Conservation (phyloP, 1,140 invertebrate genomes). For the Pseudomyrmex cubaensis region DNA sequence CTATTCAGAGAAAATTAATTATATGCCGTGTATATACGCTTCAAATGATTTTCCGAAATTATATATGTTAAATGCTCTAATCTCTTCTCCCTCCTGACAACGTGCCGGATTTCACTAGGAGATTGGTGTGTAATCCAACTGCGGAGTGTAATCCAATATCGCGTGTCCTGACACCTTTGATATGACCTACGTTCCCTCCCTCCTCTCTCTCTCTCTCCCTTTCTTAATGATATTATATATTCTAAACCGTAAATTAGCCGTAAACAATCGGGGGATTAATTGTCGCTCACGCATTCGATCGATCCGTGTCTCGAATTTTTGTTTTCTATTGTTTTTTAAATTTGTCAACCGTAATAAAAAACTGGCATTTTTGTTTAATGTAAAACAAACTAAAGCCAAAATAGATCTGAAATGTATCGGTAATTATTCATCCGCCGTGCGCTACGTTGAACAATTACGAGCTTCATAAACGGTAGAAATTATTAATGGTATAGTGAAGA, state of each 20-base stretch:
- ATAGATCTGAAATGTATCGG: not conserved
- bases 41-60: not conserved
- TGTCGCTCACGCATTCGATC: constrained; percentile 16
- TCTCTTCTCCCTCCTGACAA: not conserved
- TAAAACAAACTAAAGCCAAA: not conserved
- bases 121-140: not conserved
- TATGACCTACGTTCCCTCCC: constrained; percentile 20
- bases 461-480: not conserved
- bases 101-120: not conserved
- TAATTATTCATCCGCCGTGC: not conserved
- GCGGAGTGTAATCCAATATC: constrained; percentile 36
- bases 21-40: not conserved
- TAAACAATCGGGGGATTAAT: not conserved
- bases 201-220: too few species aligned
- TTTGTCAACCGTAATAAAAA: not conserved
- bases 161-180: constrained; percentile 39
- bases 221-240: constrained; percentile 1
- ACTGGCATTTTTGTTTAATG: too few species aligned
- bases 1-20: not conserved
- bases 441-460: not conserved
- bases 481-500: not conserved
- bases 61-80: not conserved
- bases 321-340: not conserved
- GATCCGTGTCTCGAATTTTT: not conserved
- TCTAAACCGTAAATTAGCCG: not conserved